Evolutionary conservation across 2,113 vertebrate genomes (phyloP), one percentile per base, ranked within the genome.

Genomic region (Microtus pennsylvanicus): DNA sequence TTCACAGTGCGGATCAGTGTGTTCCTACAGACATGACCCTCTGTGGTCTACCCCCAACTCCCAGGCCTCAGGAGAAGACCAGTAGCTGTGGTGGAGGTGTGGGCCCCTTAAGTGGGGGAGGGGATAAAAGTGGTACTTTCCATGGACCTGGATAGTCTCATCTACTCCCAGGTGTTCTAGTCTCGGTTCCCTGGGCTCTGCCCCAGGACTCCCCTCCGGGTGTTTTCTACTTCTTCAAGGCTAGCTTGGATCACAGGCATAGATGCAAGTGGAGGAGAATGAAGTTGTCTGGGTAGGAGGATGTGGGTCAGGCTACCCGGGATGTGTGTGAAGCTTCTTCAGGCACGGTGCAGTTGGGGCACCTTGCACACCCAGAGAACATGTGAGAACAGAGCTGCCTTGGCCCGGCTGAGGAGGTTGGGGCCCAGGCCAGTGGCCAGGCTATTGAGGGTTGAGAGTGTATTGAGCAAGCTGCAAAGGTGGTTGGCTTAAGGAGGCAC

Each of bases 311-410:
- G 28, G 21, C 78, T 21, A 0, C 4, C n/a, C 2, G 47, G 47
- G 45, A 14, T 13, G 22, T 17, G 2, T 9, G 1, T 0, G 2
- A 22, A 19, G 17, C 87, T 72, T n/a, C 52, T 75, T 85, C 6
- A 21, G 58, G 58, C 19, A 0, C 5, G 88, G n/a, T 2, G n/a
- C 42, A 30, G 28, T 38, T 4, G 30, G 42, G 14, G 22, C 28
- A 30, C 12, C 74, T 55, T 1, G 12, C 3, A 50, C 4, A 12
- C n/a, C 14, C 14, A 28, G 69, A 69, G 69, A 13, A 30, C 35
- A 7, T 45, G 0, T 0, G 2, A 24, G 82, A 30, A 21, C 35
- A 61, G 33, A 91, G 7, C 14, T 55, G 19, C 5, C 33, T 0
- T 78, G 10, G 50, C 81, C 16, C 6, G 0, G 3, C 5, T 4